These are phyloP conservation scores for Orestias chungarensis DNA, from an alignment of 2,797 vertebrate species.

Conservation along the genomic window DNA sequence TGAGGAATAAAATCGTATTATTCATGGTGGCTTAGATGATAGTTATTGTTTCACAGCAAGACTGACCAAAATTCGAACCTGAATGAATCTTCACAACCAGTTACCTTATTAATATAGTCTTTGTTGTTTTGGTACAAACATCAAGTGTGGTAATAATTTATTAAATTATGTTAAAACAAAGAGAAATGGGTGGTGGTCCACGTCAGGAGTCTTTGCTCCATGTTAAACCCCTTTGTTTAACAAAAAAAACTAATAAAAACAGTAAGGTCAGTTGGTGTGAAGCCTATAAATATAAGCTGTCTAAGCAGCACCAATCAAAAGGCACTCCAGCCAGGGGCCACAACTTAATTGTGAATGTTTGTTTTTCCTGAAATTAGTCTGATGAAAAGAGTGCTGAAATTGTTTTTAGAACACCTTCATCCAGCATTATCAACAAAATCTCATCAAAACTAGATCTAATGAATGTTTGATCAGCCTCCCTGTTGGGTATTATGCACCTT, in stretches of 20 bases:
- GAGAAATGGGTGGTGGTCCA: background rate
- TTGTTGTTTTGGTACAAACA: background rate
- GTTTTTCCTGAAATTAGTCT: slow-evolving; percentile 16
- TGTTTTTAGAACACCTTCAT: slow-evolving; percentile 16
- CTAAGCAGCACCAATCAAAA: slow-evolving; percentile 5
- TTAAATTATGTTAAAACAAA: background rate
- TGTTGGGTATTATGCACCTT: background rate
- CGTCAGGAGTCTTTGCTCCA: background rate
- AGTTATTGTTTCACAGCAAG: slow-evolving; percentile 32
- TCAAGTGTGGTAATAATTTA: background rate
- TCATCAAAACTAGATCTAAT: slow-evolving; percentile 18
- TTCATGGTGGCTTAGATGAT: slow-evolving; percentile 32
- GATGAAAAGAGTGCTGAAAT: slow-evolving; percentile 17
- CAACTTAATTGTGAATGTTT: slow-evolving; percentile 1
- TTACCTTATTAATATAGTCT: background rate
- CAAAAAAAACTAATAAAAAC: background rate
- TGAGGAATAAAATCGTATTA: slow-evolving; percentile 41
- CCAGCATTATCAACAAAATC: slow-evolving; percentile 21
- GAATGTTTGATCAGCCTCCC: slow-evolving; percentile 11
- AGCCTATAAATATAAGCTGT: background rate
- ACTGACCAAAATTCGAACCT: slow-evolving; percentile 31
- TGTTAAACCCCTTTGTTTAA: background rate
- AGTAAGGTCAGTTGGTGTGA: no score
- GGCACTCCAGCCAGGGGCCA: background rate
- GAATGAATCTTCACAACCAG: background rate